phyloP scores from a whole-genome alignment of 2,113 vertebrate genomes.

The Picathartes gymnocephalus region DNA sequence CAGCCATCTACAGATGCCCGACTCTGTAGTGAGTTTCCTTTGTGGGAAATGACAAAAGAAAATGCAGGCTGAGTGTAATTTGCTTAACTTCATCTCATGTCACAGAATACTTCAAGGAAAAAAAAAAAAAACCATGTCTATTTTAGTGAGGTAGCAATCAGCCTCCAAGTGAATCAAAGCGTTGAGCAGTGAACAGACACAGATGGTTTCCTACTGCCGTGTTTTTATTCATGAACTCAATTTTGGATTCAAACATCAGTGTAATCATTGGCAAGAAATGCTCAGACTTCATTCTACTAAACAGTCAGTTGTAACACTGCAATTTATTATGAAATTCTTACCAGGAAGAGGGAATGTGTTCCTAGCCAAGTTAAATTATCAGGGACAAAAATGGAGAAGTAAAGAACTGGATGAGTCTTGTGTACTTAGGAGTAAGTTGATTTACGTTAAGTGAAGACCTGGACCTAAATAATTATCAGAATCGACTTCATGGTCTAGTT shows the following conservation, averaged over 20 bases:
- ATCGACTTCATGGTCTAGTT: background rate
- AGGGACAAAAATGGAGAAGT: background rate
- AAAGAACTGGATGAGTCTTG: rapidly evolving
- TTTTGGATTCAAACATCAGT: background rate
- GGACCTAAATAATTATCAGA: background rate
- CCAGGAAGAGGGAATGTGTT: background rate
- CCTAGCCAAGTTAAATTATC: background rate
- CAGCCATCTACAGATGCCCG: background rate
- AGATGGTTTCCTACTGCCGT: background rate
- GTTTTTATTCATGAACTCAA: constrained; percentile 3
- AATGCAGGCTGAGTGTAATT: background rate
- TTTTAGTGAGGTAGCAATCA: constrained; percentile 6
- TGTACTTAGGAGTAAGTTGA: background rate
- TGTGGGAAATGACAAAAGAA: background rate
- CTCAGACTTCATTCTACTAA: background rate
- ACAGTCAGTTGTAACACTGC: background rate
- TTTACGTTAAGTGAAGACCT: background rate
- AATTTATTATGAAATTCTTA: background rate
- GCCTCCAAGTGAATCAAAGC: background rate
- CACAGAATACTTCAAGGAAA: background rate
- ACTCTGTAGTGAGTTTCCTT: background rate
- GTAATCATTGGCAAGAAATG: background rate
- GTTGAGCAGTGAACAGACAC: background rate
- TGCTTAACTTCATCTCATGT: background rate
- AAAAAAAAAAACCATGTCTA: background rate